These are phyloP conservation scores for Ptychadena robeensis DNA, from an alignment of 2,797 vertebrate species.

Conservation along the genomic window DNA sequence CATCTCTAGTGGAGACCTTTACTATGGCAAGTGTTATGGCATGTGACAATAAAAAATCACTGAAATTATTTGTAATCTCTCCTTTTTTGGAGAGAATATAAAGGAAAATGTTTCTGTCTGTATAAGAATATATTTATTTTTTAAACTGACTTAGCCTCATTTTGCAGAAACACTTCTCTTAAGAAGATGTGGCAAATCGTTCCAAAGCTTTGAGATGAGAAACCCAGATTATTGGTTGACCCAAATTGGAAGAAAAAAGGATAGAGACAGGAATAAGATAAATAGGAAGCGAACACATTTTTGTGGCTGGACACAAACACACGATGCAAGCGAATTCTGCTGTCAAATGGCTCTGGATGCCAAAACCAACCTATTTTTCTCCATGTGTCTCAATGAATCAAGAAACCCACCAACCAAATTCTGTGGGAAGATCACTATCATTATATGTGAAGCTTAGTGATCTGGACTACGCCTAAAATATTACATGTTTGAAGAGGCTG, in stretches of 20 bases:
- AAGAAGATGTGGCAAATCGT: neutral
- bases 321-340: slow-evolving; percentile 36
- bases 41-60: too few species aligned
- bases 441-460: slow-evolving; percentile 31
- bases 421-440: slow-evolving; percentile 50
- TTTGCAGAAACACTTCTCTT: neutral
- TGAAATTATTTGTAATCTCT: too few species aligned
- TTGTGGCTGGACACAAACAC: slow-evolving; percentile 53
- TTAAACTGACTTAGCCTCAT: neutral
- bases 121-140: neutral
- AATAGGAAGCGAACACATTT: slow-evolving; percentile 54
- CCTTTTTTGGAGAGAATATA: too few species aligned
- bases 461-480: slow-evolving; percentile 36
- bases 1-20: too few species aligned
- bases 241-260: neutral
- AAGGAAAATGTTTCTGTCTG: too few species aligned
- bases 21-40: too few species aligned
- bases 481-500: slow-evolving; percentile 3
- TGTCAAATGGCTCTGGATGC: slow-evolving; percentile 29
- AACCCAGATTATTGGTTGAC: slow-evolving; percentile 5
- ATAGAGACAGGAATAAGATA: slow-evolving; percentile 47
- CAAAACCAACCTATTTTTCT: slow-evolving; percentile 50
- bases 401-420: slow-evolving; percentile 44
- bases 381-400: slow-evolving; percentile 45
- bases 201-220: neutral